Percentiles rank a stretch among this genome's conserved stretches.
These are phyloP conservation scores for Cinclus cinclus DNA, from an alignment of 2,113 vertebrate species.

Conservation along the genomic window DNA sequence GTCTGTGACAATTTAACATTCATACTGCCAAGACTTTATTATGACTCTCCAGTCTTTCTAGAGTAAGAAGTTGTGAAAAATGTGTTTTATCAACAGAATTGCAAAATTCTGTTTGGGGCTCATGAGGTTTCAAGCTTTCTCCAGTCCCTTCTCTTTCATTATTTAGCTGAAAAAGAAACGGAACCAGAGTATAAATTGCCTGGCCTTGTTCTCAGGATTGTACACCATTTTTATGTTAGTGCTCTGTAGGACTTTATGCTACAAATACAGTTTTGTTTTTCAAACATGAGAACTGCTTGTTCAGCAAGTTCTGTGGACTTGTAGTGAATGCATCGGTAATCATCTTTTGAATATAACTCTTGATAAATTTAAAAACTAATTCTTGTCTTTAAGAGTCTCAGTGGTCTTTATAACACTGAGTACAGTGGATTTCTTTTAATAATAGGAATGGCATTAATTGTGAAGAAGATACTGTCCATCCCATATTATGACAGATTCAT, in stretches of 20 bases:
- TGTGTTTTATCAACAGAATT: background rate
- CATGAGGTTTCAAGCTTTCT: background rate
- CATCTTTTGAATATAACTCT: background rate
- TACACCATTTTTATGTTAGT: background rate
- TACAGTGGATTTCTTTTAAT: background rate
- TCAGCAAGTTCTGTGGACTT: background rate
- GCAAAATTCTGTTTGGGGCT: background rate
- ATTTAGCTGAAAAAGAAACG: background rate
- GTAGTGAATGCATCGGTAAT: background rate
- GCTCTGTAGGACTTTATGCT: background rate
- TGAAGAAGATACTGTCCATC: background rate
- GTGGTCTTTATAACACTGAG: background rate
- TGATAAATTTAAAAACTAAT: background rate
- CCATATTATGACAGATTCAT: background rate
- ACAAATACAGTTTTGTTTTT: background rate
- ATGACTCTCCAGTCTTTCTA: background rate
- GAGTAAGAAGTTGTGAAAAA: background rate
- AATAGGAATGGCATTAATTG: background rate
- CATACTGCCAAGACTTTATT: background rate
- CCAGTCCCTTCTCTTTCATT: background rate
- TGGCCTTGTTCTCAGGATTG: background rate
- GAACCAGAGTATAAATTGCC: background rate
- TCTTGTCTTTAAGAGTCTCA: background rate
- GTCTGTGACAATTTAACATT: background rate
- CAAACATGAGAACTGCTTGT: background rate